Conservation (phyloP, 2,888 invertebrate genomes). For the Tachina fera region DNA sequence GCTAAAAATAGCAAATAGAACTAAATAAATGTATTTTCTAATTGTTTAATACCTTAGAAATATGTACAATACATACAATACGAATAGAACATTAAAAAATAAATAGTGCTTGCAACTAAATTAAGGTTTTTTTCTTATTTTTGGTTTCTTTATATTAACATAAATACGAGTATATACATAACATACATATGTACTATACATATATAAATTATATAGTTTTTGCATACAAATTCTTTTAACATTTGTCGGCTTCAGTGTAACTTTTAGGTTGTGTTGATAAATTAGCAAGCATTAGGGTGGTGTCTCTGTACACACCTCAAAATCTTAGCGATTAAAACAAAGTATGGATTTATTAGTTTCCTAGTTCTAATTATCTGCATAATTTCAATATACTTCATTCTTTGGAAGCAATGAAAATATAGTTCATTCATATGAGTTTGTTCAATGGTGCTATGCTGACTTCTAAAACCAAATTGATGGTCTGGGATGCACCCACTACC, state of each 20-base stretch:
- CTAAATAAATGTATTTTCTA: slow-evolving; percentile 16
- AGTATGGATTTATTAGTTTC: too few species aligned
- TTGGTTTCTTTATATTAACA: slow-evolving; percentile 10
- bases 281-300: slow-evolving; percentile 31
- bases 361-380: too few species aligned
- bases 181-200: too few species aligned
- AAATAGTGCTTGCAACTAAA: slow-evolving; percentile 53
- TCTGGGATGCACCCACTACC: too few species aligned
- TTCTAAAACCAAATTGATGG: too few species aligned
- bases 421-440: too few species aligned
- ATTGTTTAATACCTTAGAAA: slow-evolving; percentile 15
- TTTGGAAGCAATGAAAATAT: too few species aligned
- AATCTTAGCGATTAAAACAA: too few species aligned
- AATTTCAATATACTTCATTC: too few species aligned
- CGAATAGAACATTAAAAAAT: slow-evolving; percentile 17
- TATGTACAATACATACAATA: slow-evolving; percentile 2
- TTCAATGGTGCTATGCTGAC: too few species aligned
- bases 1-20: slow-evolving; percentile 33
- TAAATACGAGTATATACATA: too few species aligned
- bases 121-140: slow-evolving; percentile 30
- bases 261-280: slow-evolving; percentile 25
- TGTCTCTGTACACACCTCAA: neutral
- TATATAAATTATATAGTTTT: neutral
- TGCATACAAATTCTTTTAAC: slow-evolving; percentile 37
- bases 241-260: slow-evolving; percentile 44